A percentile compares a stretch with the other conserved stretches of the same genome.
Conservation (phyloP, 2,797 vertebrate species). For the Sebastes oblongus region DNA sequence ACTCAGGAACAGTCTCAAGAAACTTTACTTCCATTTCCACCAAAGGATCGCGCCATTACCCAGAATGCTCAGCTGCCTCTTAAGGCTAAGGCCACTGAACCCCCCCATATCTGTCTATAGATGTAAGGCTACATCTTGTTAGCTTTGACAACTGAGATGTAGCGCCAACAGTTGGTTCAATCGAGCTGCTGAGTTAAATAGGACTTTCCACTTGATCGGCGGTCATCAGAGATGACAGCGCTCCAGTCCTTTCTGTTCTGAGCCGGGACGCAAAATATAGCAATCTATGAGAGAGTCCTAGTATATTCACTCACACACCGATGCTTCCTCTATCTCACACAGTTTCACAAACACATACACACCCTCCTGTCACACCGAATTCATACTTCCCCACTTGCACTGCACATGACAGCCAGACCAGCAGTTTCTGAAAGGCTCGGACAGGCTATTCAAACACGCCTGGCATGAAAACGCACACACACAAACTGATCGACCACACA, state of each 20-base stretch:
- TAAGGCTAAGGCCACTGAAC: neutral
- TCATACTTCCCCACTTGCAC: slow-evolving; percentile 69
- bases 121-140: slow-evolving; percentile 37
- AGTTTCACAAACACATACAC: slow-evolving; percentile 45
- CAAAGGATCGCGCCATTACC: slow-evolving; percentile 34
- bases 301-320: slow-evolving; percentile 68
- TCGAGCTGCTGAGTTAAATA: neutral
- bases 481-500: slow-evolving; percentile 38
- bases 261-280: slow-evolving; percentile 40
- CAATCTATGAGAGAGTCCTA: slow-evolving; percentile 62
- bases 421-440: slow-evolving; percentile 79
- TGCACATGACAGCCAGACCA: slow-evolving; percentile 81
- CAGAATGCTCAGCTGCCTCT: slow-evolving; percentile 18
- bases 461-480: slow-evolving; percentile 47
- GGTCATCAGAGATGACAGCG: slow-evolving; percentile 21
- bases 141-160: neutral
- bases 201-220: slow-evolving; percentile 11
- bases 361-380: slow-evolving; percentile 49
- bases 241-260: slow-evolving; percentile 36
- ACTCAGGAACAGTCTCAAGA: slow-evolving; percentile 14
- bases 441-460: slow-evolving; percentile 70
- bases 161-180: neutral
- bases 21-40: slow-evolving; percentile 36
- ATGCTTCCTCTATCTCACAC: slow-evolving; percentile 58
- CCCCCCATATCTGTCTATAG: neutral